Base-by-base conservation (phyloP, 2,113 vertebrate genomes). In the Budorcas taxicolor region DNA sequence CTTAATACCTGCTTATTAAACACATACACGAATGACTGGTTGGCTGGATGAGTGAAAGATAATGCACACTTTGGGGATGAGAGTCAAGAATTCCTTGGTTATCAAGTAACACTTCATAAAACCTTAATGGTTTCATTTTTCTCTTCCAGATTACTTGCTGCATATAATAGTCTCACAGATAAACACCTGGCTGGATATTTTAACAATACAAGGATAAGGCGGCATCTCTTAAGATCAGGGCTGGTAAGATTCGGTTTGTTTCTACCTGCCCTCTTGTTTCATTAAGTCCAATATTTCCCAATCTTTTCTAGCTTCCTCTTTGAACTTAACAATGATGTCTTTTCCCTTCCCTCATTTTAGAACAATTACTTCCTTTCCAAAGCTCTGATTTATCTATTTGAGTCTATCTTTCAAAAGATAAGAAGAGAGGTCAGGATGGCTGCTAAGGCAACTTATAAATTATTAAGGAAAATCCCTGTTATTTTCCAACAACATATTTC, bases 111-210 rank as follows among this genome's bases (percentile, higher is more conserved):
- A 86, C 36, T 71, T 97, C 29, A 29, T 86, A 91, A 97, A 87
- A 71, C 80, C 55, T 55, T 58, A 33, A 67, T 93, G 92, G 31
- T 58, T 97, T 97, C 36, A 27, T 97, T 97, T 96, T 87, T 97
- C 43, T 78, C 29, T 98, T 98, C 52, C 98, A 99, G 99, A 74
- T 98, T 99, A 27, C 98, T 99, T 87, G 98, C 98, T 33, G 98
- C 98, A n/a, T 99, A 99, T 97, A 99, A 99, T 95, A 99, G 99
- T 86, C 99, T 99, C 13, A 99, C 99, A 0, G 99, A 99, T 98
- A 99, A 99, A 98, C 99, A 99, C 97, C 98, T 99, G 57, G 97
- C 97, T 11, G 99, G 99, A 40, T 99, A 99, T 97, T 99, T 99
- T 98, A 99, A 99, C 98, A 99, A 99, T 93, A 98, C 98, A 43